These are phyloP conservation scores for Seira sanloemensis DNA, from an alignment of 2,888 invertebrate species.

Conservation along the genomic window DNA sequence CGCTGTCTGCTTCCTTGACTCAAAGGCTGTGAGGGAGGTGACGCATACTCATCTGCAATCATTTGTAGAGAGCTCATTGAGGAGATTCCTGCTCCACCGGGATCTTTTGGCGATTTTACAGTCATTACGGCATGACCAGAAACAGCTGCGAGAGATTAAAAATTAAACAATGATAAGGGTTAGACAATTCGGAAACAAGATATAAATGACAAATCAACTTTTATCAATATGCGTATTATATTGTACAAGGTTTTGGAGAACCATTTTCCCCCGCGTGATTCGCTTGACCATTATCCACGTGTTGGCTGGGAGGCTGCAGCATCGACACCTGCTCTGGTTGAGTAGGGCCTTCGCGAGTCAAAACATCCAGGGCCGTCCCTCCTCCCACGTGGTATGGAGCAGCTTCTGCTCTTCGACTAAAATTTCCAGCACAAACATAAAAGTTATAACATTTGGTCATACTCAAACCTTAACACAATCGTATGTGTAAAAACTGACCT, in stretches of 20 bases:
- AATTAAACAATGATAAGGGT: not conserved
- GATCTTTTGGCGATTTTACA: slow-evolving; percentile 50
- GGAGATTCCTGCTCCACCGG: slow-evolving; percentile 51
- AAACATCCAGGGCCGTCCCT: slow-evolving; percentile 88
- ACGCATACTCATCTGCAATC: slow-evolving; percentile 55
- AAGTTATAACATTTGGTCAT: not conserved
- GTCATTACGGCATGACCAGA: slow-evolving; percentile 69
- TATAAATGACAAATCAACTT: not conserved
- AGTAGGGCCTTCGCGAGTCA: slow-evolving; percentile 95
- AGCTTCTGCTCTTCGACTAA: slow-evolving; percentile 90
- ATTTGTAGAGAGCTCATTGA: slow-evolving; percentile 60
- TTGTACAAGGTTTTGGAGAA: slow-evolving; percentile 78
- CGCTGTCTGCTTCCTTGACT: slow-evolving; percentile 20
- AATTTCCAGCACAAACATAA: not conserved
- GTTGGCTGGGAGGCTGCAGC: slow-evolving; percentile 61
- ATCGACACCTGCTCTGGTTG: slow-evolving; percentile 82
- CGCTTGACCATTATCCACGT: slow-evolving; percentile 62
- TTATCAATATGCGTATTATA: not conserved
- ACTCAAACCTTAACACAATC: no score
- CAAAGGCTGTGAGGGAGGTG: slow-evolving; percentile 36
- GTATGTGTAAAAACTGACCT: no score
- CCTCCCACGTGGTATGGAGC: slow-evolving; percentile 95
- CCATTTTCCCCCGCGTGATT: slow-evolving; percentile 75
- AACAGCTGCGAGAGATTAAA: slow-evolving; percentile 20
- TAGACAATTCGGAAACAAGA: not conserved